phyloP scores from a whole-genome alignment of 37 sponge, comb jelly and placozoan genomes.

The Beroe ovata region DNA sequence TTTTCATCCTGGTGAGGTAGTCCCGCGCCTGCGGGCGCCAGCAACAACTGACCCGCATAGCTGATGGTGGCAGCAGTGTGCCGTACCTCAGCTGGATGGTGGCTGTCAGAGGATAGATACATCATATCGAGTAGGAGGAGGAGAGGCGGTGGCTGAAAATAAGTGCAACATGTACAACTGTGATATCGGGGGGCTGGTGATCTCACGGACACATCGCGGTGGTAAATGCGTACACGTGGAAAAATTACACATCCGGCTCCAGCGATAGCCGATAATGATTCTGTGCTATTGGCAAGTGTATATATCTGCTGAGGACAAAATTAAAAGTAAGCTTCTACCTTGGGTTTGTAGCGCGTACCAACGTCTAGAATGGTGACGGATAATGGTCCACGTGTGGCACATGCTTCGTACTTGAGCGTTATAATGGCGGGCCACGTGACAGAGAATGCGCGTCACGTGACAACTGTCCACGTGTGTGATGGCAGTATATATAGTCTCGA shows the following conservation, averaged over 20 bases:
- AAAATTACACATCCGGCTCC: conserved; percentile 46
- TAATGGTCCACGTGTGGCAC: conserved; percentile 63
- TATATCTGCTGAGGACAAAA: conserved; percentile 12
- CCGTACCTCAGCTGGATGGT: conserved; percentile 19
- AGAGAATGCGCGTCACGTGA: neutral
- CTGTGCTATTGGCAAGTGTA: neutral
- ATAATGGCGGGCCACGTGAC: conserved; percentile 47
- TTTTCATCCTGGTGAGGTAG: neutral
- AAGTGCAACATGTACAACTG: neutral
- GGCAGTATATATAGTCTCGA: too few species aligned
- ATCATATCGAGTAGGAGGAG: conserved; percentile 10
- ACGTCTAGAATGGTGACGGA: conserved; percentile 7
- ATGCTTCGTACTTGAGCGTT: conserved; percentile 60
- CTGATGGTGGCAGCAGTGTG: conserved; percentile 60
- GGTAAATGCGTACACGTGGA: conserved; percentile 28
- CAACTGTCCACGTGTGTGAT: neutral
- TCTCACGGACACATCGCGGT: too few species aligned
- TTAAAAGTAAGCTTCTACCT: conserved; percentile 52
- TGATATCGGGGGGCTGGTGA: too few species aligned
- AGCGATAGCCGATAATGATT: conserved; percentile 48
- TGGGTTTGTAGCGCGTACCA: neutral
- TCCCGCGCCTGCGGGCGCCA: neutral
- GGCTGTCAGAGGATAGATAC: conserved; percentile 44
- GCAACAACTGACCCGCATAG: conserved; percentile 46
- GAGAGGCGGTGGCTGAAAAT: neutral